Evolutionary conservation across 2,113 vertebrate species (phyloP).

Genomic region (Sterna hirundo): DNA sequence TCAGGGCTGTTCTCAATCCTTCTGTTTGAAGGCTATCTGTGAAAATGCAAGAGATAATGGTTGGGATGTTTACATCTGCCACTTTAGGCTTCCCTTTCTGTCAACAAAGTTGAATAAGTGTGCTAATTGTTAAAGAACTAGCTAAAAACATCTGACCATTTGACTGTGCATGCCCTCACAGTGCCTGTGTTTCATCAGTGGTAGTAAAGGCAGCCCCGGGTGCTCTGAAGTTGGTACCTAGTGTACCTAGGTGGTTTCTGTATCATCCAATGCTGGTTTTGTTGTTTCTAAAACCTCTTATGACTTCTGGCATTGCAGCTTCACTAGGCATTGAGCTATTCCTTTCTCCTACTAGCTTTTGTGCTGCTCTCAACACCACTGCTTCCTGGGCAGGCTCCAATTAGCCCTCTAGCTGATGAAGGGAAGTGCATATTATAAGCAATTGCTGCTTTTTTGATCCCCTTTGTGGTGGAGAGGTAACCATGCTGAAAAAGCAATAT

Average conservation of each 20-base stretch:
- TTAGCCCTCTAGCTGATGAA: not conserved
- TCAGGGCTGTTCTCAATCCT: no score
- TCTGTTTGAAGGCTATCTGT: not conserved
- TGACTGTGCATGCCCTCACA: not conserved
- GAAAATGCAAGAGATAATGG: not conserved
- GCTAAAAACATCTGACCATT: not conserved
- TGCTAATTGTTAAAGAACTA: not conserved
- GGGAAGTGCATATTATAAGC: not conserved
- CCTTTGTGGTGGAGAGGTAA: not conserved
- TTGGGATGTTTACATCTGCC: not conserved
- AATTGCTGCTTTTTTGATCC: not conserved
- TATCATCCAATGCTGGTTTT: not conserved
- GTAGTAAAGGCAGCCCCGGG: not conserved
- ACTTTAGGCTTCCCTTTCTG: not conserved
- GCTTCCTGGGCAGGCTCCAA: not conserved
- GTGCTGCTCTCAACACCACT: not conserved
- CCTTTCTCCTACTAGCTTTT: not conserved
- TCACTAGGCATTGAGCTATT: not conserved
- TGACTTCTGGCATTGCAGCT: not conserved
- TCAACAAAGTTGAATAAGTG: not conserved
- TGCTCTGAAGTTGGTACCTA: not conserved
- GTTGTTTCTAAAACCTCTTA: not conserved
- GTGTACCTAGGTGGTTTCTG: not conserved
- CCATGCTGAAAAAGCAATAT: not conserved
- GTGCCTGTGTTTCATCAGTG: not conserved